These are phyloP conservation scores for Hippocampus mohnikei DNA, from an alignment of 2,113 vertebrate species.

Conservation along the genomic window DNA sequence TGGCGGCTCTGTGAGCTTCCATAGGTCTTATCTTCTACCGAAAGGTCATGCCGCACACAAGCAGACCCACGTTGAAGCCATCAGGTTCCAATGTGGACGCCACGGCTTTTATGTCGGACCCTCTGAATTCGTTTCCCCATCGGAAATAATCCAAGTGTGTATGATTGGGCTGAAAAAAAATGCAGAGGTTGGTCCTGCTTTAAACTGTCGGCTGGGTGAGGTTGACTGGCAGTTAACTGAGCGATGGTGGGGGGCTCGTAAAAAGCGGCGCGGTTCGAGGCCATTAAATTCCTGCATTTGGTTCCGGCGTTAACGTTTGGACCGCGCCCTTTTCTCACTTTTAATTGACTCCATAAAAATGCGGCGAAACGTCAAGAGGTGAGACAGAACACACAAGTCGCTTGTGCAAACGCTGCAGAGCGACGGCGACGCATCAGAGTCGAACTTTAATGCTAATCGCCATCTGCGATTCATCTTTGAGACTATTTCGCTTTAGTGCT, in stretches of 20 bases:
- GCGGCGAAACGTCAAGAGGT: background rate
- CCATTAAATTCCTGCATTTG: background rate
- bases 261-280: background rate
- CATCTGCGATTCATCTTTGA: too few species aligned
- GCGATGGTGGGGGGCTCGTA: background rate
- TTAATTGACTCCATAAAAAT: background rate
- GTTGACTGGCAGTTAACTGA: slow-evolving; percentile 1
- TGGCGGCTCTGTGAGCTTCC: slow-evolving; percentile 31
- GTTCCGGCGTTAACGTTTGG: background rate
- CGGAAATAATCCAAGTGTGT: background rate
- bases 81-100: slow-evolving; percentile 1
- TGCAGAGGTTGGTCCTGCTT: background rate
- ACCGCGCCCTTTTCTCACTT: background rate
- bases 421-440: background rate
- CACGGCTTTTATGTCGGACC: background rate
- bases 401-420: too few species aligned
- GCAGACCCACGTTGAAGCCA: slow-evolving; percentile 20
- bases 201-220: background rate
- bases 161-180: background rate
- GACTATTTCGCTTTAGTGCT: background rate
- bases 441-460: background rate
- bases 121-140: background rate
- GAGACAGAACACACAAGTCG: background rate
- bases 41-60: slow-evolving; percentile 29
- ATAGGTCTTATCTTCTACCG: slow-evolving; percentile 31